phyloP scores from a whole-genome alignment of 1,140 invertebrate species.

The Cyphomyrmex costatus region DNA sequence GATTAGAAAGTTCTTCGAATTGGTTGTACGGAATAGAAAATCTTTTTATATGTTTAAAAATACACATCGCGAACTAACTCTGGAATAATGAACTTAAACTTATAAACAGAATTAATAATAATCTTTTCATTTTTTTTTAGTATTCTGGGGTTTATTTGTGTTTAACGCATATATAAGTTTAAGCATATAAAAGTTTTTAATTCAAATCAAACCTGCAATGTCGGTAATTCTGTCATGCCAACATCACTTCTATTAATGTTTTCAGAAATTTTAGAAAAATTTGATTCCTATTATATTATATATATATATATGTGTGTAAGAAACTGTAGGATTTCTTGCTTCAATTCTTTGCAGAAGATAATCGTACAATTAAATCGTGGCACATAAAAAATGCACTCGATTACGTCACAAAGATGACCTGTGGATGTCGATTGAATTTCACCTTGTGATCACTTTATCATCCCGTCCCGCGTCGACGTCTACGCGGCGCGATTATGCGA shows the following conservation, averaged over 20 bases:
- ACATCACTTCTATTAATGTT: neutral
- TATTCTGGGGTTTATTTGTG: too few relatives aligned
- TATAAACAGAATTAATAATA: too few relatives aligned
- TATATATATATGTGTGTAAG: neutral
- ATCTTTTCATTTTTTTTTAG: too few relatives aligned
- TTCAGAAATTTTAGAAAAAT: neutral
- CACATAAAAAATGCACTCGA: slow-evolving; percentile 2
- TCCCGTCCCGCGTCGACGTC: neutral
- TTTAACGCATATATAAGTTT: too few relatives aligned
- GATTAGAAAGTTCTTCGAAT: too few relatives aligned
- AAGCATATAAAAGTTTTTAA: too few relatives aligned
- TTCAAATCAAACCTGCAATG: too few relatives aligned
- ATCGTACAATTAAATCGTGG: neutral
- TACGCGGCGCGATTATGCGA: neutral
- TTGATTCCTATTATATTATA: neutral
- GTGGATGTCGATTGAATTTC: slow-evolving; percentile 13
- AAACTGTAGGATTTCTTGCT: neutral
- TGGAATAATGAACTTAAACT: too few relatives aligned
- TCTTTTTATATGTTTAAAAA: too few relatives aligned
- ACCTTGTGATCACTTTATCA: slow-evolving; percentile 14
- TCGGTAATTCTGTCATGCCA: too few relatives aligned
- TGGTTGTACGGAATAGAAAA: too few relatives aligned
- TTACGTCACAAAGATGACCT: neutral
- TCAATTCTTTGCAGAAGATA: neutral
- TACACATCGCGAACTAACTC: too few relatives aligned